These are phyloP conservation scores for Leptinotarsa lineolata DNA, from an alignment of 1,140 invertebrate species.

Conservation along the genomic window DNA sequence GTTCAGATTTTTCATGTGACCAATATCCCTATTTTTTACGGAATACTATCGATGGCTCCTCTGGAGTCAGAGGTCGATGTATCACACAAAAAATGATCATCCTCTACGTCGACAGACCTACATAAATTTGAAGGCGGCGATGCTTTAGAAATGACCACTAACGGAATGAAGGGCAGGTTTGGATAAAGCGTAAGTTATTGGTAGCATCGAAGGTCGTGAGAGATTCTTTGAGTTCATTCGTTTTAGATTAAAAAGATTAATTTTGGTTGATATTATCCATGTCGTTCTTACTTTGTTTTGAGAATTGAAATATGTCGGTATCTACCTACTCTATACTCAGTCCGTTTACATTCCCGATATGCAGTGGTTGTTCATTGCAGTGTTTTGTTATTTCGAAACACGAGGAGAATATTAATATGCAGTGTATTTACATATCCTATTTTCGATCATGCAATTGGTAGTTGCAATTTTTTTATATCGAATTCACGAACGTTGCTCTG, in stretches of 20 bases:
- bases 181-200: constrained; percentile 21
- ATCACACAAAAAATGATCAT: constrained; percentile 24
- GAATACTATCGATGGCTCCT: neutral
- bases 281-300: no score
- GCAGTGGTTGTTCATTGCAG: no score
- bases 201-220: neutral
- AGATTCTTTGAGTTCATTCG: neutral
- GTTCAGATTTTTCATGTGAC: constrained; percentile 18
- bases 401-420: no score
- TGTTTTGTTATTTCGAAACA: no score
- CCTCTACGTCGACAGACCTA: constrained; percentile 4
- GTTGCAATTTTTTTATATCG: no score
- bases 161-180: constrained; percentile 13
- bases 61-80: constrained; percentile 14
- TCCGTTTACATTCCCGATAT: no score
- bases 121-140: constrained; percentile 14
- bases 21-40: constrained; percentile 19
- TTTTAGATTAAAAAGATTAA: neutral
- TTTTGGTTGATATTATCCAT: no score
- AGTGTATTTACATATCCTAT: no score
- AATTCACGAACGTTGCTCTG: no score
- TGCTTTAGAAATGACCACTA: neutral
- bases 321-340: no score
- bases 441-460: no score
- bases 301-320: no score